Conservation (phyloP, 2,888 invertebrate species). For the Anticlea derivata region DNA sequence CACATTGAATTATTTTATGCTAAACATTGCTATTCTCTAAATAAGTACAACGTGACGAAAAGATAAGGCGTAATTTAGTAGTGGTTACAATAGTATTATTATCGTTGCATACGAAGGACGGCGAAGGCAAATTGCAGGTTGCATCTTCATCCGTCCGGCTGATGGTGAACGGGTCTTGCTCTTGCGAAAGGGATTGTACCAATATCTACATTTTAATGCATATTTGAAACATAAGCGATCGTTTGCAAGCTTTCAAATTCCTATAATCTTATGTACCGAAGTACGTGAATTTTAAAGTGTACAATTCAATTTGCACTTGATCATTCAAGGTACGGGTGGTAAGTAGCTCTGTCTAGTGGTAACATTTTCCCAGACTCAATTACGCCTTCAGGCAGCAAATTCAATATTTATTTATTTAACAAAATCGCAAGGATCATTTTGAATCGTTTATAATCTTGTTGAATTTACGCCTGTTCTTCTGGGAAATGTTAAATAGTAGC, state of each 20-base stretch:
- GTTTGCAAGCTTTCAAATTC: too few relatives aligned
- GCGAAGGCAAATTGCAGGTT: constrained; percentile 55
- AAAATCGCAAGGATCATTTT: too few relatives aligned
- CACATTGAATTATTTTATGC: neutral
- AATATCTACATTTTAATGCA: neutral
- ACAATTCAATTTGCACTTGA: too few relatives aligned
- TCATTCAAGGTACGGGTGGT: neutral
- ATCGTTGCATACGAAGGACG: constrained; percentile 60
- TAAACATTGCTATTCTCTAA: neutral
- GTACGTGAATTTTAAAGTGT: neutral
- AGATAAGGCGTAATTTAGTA: constrained; percentile 46
- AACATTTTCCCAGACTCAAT: too few relatives aligned
- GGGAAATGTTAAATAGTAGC: too few relatives aligned
- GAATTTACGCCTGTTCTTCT: too few relatives aligned
- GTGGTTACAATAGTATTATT: constrained; percentile 44
- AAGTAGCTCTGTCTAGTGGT: too few relatives aligned
- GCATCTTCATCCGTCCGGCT: constrained; percentile 39
- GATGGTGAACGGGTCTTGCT: constrained; percentile 50
- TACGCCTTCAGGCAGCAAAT: too few relatives aligned
- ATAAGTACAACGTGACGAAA: constrained; percentile 24
- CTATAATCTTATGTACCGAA: too few relatives aligned
- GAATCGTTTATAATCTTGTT: too few relatives aligned
- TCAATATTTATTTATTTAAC: too few relatives aligned
- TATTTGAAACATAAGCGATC: neutral
- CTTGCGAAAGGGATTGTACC: constrained; percentile 18